Conservation (phyloP, 2,797 vertebrate species). For the Microcaecilia unicolor region DNA sequence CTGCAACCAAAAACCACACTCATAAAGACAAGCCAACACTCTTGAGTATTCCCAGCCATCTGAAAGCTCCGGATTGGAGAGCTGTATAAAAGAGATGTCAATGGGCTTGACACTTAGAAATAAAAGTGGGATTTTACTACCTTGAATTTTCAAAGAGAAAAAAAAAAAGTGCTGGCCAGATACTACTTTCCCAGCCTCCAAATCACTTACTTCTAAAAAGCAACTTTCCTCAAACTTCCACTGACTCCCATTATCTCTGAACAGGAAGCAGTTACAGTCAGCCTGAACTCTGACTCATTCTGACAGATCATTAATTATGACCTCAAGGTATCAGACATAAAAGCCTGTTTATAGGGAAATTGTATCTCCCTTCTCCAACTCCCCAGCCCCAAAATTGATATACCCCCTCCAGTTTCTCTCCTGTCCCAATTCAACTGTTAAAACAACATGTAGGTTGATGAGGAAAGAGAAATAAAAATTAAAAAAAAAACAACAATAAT, state of each 20-base stretch:
- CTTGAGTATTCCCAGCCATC: slow-evolving; percentile 10
- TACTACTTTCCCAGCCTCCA: slow-evolving; percentile 19
- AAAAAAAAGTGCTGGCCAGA: neutral
- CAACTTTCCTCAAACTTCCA: slow-evolving; percentile 16
- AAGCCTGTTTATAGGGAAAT: slow-evolving; percentile 29
- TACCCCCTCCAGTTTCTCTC: no score
- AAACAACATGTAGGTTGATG: no score
- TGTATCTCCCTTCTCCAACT: no score
- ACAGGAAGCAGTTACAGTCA: slow-evolving; percentile 6
- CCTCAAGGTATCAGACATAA: slow-evolving; percentile 19
- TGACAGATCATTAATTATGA: slow-evolving; percentile 26
- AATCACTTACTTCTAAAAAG: slow-evolving; percentile 20
- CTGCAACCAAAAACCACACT: slow-evolving; percentile 1
- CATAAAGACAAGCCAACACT: slow-evolving; percentile 17
- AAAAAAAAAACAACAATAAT: no score
- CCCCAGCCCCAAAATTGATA: no score
- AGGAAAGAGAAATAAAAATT: no score
- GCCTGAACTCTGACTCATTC: slow-evolving; percentile 7
- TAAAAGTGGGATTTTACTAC: slow-evolving; percentile 7
- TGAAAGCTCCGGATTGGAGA: slow-evolving; percentile 10
- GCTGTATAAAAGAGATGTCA: slow-evolving; percentile 12
- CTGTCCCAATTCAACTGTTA: no score
- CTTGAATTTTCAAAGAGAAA: slow-evolving; percentile 11
- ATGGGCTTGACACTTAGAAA: slow-evolving; percentile 7
- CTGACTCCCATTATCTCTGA: slow-evolving; percentile 6